phyloP scores from a whole-genome alignment of 2,797 vertebrate genomes.

The Adelosebastes latens region DNA sequence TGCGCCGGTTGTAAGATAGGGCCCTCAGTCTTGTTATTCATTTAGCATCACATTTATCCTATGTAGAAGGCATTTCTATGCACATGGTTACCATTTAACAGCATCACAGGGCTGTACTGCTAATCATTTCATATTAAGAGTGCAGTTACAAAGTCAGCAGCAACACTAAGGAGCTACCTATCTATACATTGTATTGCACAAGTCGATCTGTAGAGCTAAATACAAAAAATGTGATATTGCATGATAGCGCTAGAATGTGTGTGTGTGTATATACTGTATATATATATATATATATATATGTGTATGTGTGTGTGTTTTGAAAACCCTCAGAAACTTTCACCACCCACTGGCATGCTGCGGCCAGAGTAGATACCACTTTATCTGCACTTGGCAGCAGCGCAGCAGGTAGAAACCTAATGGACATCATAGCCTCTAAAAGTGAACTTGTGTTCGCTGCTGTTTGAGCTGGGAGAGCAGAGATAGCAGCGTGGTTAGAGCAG shows the following conservation, averaged over 20 bases:
- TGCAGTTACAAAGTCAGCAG: slow-evolving; percentile 2
- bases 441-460: slow-evolving; percentile 74
- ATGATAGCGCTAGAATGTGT: neutral
- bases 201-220: neutral
- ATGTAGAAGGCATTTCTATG: neutral
- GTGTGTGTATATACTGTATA: neutral
- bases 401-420: slow-evolving; percentile 76
- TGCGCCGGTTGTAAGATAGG: neutral
- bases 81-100: neutral
- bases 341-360: slow-evolving; percentile 56
- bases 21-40: neutral
- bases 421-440: slow-evolving; percentile 76
- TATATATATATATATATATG: neutral
- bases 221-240: slow-evolving; percentile 10
- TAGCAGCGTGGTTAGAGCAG: slow-evolving; percentile 60
- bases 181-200: neutral
- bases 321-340: slow-evolving; percentile 57
- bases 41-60: neutral
- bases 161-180: neutral
- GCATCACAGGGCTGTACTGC: neutral
- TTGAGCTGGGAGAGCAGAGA: slow-evolving; percentile 71
- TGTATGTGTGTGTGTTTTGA: slow-evolving; percentile 16
- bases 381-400: slow-evolving; percentile 76
- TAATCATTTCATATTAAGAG: neutral
- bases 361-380: slow-evolving; percentile 73